Base-by-base conservation (phyloP, 1,140 invertebrate species). In the Cardiocondyla obscurior region DNA sequence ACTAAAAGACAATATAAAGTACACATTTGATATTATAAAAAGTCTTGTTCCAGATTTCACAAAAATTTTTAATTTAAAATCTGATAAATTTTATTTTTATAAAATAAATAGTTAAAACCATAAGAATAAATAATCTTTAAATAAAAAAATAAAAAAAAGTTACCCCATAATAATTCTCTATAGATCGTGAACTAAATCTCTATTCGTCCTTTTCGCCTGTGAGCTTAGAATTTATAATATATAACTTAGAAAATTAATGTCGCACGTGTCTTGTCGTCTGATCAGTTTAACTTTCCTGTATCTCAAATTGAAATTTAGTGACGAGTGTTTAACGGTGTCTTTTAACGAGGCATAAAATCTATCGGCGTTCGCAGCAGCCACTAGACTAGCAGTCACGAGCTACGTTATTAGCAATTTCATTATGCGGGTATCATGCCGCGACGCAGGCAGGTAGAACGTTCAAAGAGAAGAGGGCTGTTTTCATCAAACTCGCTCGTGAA, bases 311-410 rank as follows among this genome's bases (percentile, higher is more conserved):
- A 12, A 33, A 36, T 81, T 81, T 81, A 81, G 69, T 57, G 8
- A 5, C 8, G 5, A 28, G 33, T 12, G 39, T 70, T 81, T 81
- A 81, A 81, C 25, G 25, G 51, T 28, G 16, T 1, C 28, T 36
- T 73, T 73, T 73, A 72, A 81, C 67, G 76, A 81, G n/a, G 6
- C 64, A 69, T 57, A 70, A 69, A 70, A 81, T 70, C 64, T 46
- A 73, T 79, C 22, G 22, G 8, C 22, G 7, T 69, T 79, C 58
- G 58, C 12, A 19, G 12, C 44, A 51, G n/a, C 19, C 69, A 46
- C 3, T 22, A 39, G 33, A 39, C 22, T 42, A 16, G 19, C 19
- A 72, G n/a, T 30, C 65, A 46, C 46, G 51, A 19, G 14, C 19
- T 12, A 33, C 44, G 22, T 81, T 69, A 70, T 74, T 73, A 74